phyloP scores from a whole-genome alignment of 2,797 vertebrate species.

The Oreochromis grahami region DNA sequence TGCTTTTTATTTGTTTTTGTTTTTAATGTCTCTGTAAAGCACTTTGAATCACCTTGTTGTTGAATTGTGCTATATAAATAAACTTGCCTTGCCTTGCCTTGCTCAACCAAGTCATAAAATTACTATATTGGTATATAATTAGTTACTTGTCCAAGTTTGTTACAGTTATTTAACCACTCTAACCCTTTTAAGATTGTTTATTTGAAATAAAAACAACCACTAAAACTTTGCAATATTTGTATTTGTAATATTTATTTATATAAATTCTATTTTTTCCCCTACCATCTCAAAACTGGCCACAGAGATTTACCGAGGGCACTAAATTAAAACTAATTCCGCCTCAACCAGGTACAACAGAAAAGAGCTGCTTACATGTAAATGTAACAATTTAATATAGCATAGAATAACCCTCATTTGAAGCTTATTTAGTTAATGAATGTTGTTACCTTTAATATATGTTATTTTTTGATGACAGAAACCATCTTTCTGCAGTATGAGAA shows the following conservation, averaged over 20 bases:
- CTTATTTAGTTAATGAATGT: background rate
- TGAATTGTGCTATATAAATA: too few relatives aligned
- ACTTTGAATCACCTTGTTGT: too few relatives aligned
- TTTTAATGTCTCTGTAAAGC: too few relatives aligned
- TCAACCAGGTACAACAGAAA: background rate
- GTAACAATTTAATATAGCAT: background rate
- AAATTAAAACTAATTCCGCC: background rate
- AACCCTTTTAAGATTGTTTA: accelerated
- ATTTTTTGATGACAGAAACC: background rate
- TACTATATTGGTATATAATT: background rate
- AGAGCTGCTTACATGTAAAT: background rate
- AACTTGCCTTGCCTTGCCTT: too few relatives aligned
- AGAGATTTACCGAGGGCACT: accelerated
- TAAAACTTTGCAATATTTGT: accelerated
- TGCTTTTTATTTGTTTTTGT: too few relatives aligned
- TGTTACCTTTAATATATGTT: background rate
- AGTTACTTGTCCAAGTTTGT: background rate
- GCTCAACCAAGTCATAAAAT: background rate
- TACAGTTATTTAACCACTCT: background rate
- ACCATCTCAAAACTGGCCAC: background rate
- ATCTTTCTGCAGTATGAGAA: background rate
- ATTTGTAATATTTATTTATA: background rate
- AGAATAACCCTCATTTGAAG: background rate
- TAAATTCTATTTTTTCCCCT: accelerated
- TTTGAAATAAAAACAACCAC: background rate